phyloP scores from a whole-genome alignment of 2,797 vertebrate species.

The Gymnothorax reevesii region DNA sequence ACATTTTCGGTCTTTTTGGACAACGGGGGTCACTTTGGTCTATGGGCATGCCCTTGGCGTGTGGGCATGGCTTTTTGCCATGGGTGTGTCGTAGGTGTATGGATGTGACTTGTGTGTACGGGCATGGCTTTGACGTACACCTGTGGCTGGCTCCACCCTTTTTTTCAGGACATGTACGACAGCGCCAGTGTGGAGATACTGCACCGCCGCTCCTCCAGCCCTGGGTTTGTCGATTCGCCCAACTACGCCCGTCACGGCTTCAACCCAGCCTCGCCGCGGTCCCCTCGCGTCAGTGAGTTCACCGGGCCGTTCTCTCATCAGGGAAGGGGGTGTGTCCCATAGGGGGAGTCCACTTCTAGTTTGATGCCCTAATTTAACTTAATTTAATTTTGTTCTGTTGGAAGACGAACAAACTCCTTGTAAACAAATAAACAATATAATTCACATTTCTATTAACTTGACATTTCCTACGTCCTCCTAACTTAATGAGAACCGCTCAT shows the following conservation, averaged over 20 bases:
- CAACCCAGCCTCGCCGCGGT: conserved; percentile 82
- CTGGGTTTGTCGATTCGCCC: conserved; percentile 90
- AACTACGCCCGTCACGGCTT: conserved; percentile 86
- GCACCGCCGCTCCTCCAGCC: conserved; percentile 88
- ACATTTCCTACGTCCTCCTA: too few species aligned
- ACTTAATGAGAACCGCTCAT: too few species aligned
- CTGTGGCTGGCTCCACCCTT: background rate
- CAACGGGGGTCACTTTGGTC: background rate
- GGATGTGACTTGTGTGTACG: background rate
- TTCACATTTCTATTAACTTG: too few species aligned
- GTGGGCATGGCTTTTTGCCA: background rate
- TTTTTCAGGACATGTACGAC: conserved; percentile 86
- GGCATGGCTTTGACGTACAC: background rate
- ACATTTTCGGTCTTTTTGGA: too few species aligned
- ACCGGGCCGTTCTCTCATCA: background rate
- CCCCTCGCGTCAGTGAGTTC: conserved; percentile 87
- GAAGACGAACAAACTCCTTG: too few species aligned
- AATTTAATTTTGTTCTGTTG: too few species aligned
- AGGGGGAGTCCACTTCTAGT: too few species aligned
- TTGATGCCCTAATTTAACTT: too few species aligned
- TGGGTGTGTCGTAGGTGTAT: background rate
- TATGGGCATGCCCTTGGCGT: background rate
- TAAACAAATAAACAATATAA: too few species aligned
- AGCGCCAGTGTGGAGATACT: conserved; percentile 83
- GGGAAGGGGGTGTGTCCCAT: background rate